Evolutionary conservation across 2,113 vertebrate species (phyloP), one percentile per base, ranked within the genome.

Genomic region (Hypomesus transpacificus): DNA sequence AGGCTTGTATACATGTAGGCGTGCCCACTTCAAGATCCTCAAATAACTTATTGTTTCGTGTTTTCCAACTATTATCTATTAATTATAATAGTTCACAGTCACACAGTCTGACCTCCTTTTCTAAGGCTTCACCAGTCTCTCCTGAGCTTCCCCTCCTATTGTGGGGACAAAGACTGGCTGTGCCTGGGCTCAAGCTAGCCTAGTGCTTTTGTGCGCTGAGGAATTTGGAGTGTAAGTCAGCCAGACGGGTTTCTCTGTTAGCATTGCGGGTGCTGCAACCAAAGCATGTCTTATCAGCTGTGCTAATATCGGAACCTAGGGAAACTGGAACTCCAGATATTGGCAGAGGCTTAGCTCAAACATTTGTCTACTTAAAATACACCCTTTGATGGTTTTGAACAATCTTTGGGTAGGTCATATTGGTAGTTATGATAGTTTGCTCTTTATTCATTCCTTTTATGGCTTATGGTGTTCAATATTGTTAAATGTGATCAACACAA

Each of bases 211-310:
- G 87, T 90, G 81, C 85, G 78, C 85, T 87, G 86, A 89, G 88
- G 89, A 90, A 90, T 90, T 88, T 87, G 84, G 85, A 84, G 81
- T 80, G 81, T 82, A 84, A 85, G 82, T 79, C 82, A 84, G 81
- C 80, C 76, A 77, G 66, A 75, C 50, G 56, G 72, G 63, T 79
- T 74, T 75, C 73, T 66, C 18, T 75, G 66, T 82, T 76, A 80
- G 67, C 75, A 77, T 66, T 77, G 71, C 79, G 80, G 77, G 79
- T 74, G 76, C 60, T 76, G 66, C 34, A 72, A 73, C 66, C 72
- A 79, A 81, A 77, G 83, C 78, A 57, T 68, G 82, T 89, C 80
- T 86, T 81, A 84, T 87, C 89, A 89, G 87, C 84, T 89, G 85
- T 77, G 76, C 73, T 81, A 77, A 84, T 64, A 68, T 58, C 59